Base-by-base conservation (phyloP, 2,113 vertebrate genomes). In the Dascyllus trimaculatus region DNA sequence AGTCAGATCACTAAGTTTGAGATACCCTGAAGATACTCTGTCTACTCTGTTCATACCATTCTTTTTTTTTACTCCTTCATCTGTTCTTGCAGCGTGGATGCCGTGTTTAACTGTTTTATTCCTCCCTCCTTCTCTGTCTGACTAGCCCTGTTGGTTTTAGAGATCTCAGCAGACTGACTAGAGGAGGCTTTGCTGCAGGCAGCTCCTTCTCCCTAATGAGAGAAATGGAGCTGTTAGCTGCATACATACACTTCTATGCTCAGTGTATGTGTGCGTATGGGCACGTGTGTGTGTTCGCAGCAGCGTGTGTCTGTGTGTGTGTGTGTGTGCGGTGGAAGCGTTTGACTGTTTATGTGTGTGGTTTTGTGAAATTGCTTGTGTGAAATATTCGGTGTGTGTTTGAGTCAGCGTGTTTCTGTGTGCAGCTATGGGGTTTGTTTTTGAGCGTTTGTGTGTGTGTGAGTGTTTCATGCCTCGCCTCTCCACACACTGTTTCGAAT, bases 111-210 rank as follows among this genome's bases (percentile, higher is more conserved):
- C 56, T 60, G 58, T 75, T 78, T 65, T 40, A 46, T 59, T 60
- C 53, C 32, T 58, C 51, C 18, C 59, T 64, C 49, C 74, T 45
- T 15, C 26, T 45, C 65, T 67, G 64, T 63, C 81, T 82, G 72
- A 72, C 74, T 77, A 11, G 64, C 84, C 10, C 76, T 93, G 88
- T 93, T 93, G 82, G 87, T 92, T 93, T 91, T 90, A 71, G 75
- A 85, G 71, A 78, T 89, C 84, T 91, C 92, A 72, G 80, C 82
- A 90, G 85, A 88, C 84, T 78, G 82, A 87, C 68, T 66, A 76
- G 85, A 84, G 51, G 79, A 88, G 87, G 89, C 84, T 89, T 85
- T 67, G 87, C 91, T 91, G 60, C 86, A 84, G 91, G 92, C 88
- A 65, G 62, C 58, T 76, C 52, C 46, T 87, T 85, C 79, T 87